Evolutionary conservation across 2,888 invertebrate species (phyloP), one percentile per base, ranked within the genome.

Genomic region (Ganaspis brasiliensis): DNA sequence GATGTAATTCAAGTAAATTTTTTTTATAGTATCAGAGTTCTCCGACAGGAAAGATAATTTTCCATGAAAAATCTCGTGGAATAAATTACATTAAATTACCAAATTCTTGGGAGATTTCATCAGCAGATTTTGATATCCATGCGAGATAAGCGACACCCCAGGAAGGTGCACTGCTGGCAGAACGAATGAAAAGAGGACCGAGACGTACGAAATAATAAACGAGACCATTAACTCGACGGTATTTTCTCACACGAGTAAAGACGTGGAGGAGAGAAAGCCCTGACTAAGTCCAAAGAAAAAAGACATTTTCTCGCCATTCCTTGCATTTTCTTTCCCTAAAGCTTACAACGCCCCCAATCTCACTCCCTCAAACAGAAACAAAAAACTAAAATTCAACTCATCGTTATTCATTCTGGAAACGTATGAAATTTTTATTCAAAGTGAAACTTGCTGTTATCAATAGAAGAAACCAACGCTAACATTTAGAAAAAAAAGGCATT

Each of bases 181-280:
- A 75, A 81, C 80, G 82, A 77, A 82, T 82, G 85, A 86, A 86
- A 85, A 84, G 82, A 85, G 84, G 85, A 82, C 73, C 82, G 79
- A 82, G 86, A 86, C 85, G 87, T 85, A 87, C 87, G 89, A 89
- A 89, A 89, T 89, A 90, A 90, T 90, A 89, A 89, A 89, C 88
- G 89, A 89, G 88, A 87, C 87, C 88, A 90, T 90, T 90, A 89
- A 89, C 88, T 88, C 76, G 78, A 81, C 82, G 80, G 81, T 83
- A 83, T 84, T 83, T 84, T 84, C 82, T 82, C 82, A 82, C 82
- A 75, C 67, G 79, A 59, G 75, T 77, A 79, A 80, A 67, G 67
- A 49, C 26, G 67, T 45, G 35, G 67, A 45, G 45, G 24, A 73
- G n/a, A 24, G 59, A 59, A 57, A 37, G 73, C 45, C 57, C 45